phyloP scores from a whole-genome alignment of 2,797 vertebrate genomes.

The Galagoides demidoff region DNA sequence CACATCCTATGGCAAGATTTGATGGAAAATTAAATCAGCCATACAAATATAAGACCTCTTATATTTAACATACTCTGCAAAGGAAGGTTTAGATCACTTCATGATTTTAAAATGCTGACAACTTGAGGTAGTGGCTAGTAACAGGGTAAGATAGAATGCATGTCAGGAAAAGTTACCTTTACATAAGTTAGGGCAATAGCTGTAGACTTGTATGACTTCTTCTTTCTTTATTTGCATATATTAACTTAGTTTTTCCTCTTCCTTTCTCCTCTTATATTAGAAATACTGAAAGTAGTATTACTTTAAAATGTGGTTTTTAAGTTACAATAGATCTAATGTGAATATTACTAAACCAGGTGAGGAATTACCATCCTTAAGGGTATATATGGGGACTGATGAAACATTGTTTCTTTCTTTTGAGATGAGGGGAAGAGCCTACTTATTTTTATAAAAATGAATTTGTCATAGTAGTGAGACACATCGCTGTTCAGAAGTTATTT shows the following conservation, averaged over 20 bases:
- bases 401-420: background rate
- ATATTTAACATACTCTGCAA: background rate
- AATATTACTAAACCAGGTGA: background rate
- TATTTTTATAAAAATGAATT: background rate
- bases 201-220: background rate
- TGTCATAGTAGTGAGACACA: background rate
- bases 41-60: background rate
- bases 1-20: background rate
- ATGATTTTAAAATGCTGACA: background rate
- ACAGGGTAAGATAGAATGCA: background rate
- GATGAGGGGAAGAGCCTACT: background rate
- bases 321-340: background rate
- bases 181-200: background rate
- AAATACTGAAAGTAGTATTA: background rate
- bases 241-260: background rate
- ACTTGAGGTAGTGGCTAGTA: background rate
- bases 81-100: background rate
- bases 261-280: background rate
- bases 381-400: background rate
- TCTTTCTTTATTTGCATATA: background rate
- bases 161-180: background rate
- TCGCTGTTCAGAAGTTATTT: background rate
- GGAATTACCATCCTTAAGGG: background rate
- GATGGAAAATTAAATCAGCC: background rate
- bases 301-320: background rate